A percentile compares a stretch with the other conserved stretches of the same genome.
Evolutionary conservation across 2,113 vertebrate genomes (phyloP).

Genomic region (Toxotes jaculatrix): DNA sequence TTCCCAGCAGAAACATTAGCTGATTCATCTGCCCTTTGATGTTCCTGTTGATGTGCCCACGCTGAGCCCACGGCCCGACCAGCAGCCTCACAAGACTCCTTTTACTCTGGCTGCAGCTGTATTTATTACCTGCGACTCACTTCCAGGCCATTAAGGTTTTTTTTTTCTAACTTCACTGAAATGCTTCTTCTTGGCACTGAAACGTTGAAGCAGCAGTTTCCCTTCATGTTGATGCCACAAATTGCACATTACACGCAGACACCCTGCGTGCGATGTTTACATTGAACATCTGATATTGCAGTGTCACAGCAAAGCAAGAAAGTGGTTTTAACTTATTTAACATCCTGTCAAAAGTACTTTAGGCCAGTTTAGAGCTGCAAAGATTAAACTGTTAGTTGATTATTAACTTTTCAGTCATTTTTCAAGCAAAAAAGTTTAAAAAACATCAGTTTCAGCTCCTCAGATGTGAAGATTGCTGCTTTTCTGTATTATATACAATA

Average conservation of each 20-base stretch:
- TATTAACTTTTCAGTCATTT: no score
- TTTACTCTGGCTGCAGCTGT: slow-evolving; percentile 30
- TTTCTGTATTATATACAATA: no score
- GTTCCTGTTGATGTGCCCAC: slow-evolving; percentile 47
- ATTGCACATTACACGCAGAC: neutral
- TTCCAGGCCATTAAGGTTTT: neutral
- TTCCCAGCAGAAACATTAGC: slow-evolving; percentile 43
- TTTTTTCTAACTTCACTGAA: neutral
- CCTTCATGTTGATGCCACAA: neutral
- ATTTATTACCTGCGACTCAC: neutral
- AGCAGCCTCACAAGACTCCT: slow-evolving; percentile 1
- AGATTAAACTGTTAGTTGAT: no score
- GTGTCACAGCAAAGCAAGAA: no score
- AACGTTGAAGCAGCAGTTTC: slow-evolving; percentile 1
- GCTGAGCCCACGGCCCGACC: slow-evolving; percentile 28
- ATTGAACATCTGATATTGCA: neutral
- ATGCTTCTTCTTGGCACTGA: slow-evolving; percentile 6
- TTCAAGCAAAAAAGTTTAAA: no score
- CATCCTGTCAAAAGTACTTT: no score
- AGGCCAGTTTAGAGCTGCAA: no score
- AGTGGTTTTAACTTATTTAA: neutral
- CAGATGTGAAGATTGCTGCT: no score
- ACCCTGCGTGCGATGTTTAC: neutral
- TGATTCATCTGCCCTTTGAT: slow-evolving; percentile 53
- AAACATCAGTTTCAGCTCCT: no score